phyloP scores from a whole-genome alignment of 1,140 invertebrate genomes.

The Dryas iulia region DNA sequence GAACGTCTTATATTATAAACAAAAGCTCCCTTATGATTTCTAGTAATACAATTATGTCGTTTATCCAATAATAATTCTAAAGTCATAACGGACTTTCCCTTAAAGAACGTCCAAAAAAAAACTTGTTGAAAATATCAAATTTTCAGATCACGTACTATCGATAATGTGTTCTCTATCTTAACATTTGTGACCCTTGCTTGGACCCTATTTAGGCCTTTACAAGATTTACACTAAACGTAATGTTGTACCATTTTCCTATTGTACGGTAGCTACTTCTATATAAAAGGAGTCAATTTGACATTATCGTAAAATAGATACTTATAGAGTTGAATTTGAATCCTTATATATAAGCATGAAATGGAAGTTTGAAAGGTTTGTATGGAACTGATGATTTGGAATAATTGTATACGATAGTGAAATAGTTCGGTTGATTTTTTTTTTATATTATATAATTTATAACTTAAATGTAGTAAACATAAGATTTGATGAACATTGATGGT shows the following conservation, averaged over 20 bases:
- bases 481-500: too few relatives aligned
- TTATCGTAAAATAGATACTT: not conserved
- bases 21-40: not conserved
- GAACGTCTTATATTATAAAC: too few relatives aligned
- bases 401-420: too few relatives aligned
- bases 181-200: conserved; percentile 20
- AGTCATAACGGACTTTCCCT: not conserved
- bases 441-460: too few relatives aligned
- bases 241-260: conserved; percentile 1
- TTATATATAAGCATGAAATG: too few relatives aligned
- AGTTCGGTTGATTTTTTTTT: too few relatives aligned
- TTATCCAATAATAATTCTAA: not conserved
- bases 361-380: too few relatives aligned
- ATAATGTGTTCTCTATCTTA: conserved; percentile 22
- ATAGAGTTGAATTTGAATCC: too few relatives aligned
- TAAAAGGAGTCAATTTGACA: not conserved
- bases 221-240: conserved; percentile 27
- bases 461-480: too few relatives aligned
- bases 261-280: too few relatives aligned
- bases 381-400: too few relatives aligned
- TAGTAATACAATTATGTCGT: not conserved
- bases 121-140: not conserved
- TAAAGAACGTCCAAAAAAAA: not conserved
- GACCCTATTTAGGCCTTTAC: conserved; percentile 27
- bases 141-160: conserved; percentile 14